Percentiles rank a stretch among this genome's conserved stretches.
Conservation (phyloP, 2,797 vertebrate species). For the Chelidonichthys spinosus region DNA sequence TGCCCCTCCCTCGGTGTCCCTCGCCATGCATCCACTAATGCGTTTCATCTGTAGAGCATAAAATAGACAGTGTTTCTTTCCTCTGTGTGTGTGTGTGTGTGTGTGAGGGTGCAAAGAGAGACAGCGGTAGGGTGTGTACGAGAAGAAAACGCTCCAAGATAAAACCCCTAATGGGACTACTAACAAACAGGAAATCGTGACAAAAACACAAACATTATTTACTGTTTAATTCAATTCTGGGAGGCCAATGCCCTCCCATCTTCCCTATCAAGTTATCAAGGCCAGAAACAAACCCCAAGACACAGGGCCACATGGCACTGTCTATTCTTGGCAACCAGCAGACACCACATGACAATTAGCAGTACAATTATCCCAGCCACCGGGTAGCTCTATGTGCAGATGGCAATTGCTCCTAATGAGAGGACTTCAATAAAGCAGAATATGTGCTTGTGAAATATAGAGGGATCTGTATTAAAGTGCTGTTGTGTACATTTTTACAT, state of each 20-base stretch:
- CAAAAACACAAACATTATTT: conserved; percentile 78
- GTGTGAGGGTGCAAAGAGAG: conserved; percentile 82
- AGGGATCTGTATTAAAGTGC: conserved; percentile 36
- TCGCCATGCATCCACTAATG: conserved; percentile 97
- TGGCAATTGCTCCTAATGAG: conserved; percentile 73
- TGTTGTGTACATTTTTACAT: conserved; percentile 12
- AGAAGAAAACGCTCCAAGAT: conserved; percentile 58
- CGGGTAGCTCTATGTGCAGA: conserved; percentile 67
- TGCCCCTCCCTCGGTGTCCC: conserved; percentile 89
- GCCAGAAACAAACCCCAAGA: conserved; percentile 73
- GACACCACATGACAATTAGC: conserved; percentile 79
- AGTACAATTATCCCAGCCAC: conserved; percentile 71
- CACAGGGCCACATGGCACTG: conserved; percentile 71
- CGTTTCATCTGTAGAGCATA: conserved; percentile 97
- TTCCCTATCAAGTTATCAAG: conserved; percentile 67
- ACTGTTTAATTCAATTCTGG: conserved; percentile 73
- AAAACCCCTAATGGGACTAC: conserved; percentile 65
- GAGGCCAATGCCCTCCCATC: conserved; percentile 60
- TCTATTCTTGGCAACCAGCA: conserved; percentile 71
- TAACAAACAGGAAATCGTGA: conserved; percentile 77
- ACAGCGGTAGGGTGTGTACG: conserved; percentile 77
- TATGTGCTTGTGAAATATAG: conserved; percentile 37
- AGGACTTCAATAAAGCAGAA: conserved; percentile 60
- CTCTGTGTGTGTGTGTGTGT: conserved; percentile 77
- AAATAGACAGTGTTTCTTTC: conserved; percentile 89